phyloP scores from a whole-genome alignment of 2,888 invertebrate genomes.

The Hirtodrosophila histrioides region DNA sequence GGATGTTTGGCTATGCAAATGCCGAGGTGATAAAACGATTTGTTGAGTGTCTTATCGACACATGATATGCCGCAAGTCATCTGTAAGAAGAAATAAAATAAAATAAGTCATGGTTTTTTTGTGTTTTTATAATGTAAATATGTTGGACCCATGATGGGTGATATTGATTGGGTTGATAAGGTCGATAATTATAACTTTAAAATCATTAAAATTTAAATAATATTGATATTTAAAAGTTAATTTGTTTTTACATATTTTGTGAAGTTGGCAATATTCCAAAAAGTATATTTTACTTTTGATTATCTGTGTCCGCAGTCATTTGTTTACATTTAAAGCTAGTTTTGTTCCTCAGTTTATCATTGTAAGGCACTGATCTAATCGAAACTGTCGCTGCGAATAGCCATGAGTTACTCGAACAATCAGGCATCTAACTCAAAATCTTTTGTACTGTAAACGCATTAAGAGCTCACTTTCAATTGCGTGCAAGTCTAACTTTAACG shows the following conservation, averaged over 20 bases:
- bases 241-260: no score
- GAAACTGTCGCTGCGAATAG: neutral
- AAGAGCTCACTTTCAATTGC: conserved; percentile 27
- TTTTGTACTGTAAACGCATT: conserved; percentile 10
- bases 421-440: conserved; percentile 16
- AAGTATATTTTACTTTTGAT: no score
- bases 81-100: conserved; percentile 84
- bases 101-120: neutral
- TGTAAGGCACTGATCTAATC: neutral
- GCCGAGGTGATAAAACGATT: conserved; percentile 92
- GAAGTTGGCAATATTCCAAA: no score
- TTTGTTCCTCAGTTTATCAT: no score
- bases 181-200: no score
- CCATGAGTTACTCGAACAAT: neutral
- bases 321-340: no score
- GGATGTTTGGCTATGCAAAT: conserved; percentile 91
- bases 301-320: no score
- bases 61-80: conserved; percentile 90
- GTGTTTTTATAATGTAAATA: no score
- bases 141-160: no score
- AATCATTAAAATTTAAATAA: no score
- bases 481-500: conserved; percentile 43
- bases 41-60: conserved; percentile 92
- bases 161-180: no score
- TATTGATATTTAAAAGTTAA: no score